Evolutionary conservation across 2,888 invertebrate genomes (phyloP), one percentile per base, ranked within the genome.

Genomic region (Acheta domesticus): DNA sequence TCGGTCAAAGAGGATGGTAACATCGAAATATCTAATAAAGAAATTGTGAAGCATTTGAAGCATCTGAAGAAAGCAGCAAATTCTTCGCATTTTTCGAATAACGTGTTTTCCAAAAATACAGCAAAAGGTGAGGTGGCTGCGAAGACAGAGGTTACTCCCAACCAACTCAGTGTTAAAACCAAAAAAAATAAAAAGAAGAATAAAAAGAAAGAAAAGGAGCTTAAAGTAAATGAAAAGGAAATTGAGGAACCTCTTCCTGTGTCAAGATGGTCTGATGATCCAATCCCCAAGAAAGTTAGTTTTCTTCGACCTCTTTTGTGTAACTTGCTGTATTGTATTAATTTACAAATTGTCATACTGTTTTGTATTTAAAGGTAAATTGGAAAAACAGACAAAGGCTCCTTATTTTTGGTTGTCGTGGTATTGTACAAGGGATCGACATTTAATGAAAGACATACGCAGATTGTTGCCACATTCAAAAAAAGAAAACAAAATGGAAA

Each of bases 351-450:
- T 36, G 5, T 36, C 36, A 36, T 8, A 0, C 8, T 36, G 8
- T 36, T 36, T 8, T 36, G 5, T 36, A 36, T 36, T 36, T 36
- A 36, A 36, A 97, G 96, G 89, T 90, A 74, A 96, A 94, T 91
- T 99, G 99, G 98, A 92, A 91, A 79, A 99, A 99, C 88, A 94
- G 94, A 85, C 96, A 98, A 86, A 90, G 99, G 83, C 95, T 98
- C 1, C 87, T 99, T 77, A 92, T 99, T 0, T 95, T 99, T 87
- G 94, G 96, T n/a, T 94, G 98, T 2, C 91, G 99, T 83, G 99
- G 99, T 23, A 96, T 98, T 78, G 93, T 83, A 94, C 94, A 85
- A 90, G 97, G 77, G 96, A 97, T 85, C 91, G 99, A 3, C 99
- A 99, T 88, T 88, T 99, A 23, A 98, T 99, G 98, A 94, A 94